Evolutionary conservation across 2,888 invertebrate species (phyloP).

Genomic region (Hyposoter dolosus): DNA sequence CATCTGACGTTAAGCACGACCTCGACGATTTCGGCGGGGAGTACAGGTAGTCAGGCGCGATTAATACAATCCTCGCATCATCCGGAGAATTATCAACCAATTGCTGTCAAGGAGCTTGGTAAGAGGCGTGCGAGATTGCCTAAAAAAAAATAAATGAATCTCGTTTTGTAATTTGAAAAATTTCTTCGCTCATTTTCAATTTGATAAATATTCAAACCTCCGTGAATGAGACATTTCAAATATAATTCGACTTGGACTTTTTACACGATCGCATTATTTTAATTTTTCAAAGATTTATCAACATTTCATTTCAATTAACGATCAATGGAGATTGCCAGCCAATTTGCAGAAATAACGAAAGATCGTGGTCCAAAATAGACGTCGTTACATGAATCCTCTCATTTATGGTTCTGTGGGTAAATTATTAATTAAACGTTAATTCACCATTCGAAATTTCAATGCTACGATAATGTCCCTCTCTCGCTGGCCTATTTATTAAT

Average conservation of each 20-base stretch:
- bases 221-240: neutral
- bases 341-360: neutral
- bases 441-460: slow-evolving; percentile 30
- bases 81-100: slow-evolving; percentile 96
- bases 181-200: neutral
- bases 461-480: slow-evolving; percentile 40
- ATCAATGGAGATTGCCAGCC: too few relatives aligned
- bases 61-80: slow-evolving; percentile 97
- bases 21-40: slow-evolving; percentile 96
- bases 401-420: neutral
- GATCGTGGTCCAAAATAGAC: neutral
- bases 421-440: slow-evolving; percentile 7
- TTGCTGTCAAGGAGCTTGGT: slow-evolving; percentile 95
- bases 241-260: neutral
- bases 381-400: neutral
- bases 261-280: neutral
- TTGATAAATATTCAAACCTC: neutral
- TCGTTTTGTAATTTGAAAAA: slow-evolving; percentile 79
- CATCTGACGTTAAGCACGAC: slow-evolving; percentile 96
- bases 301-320: neutral
- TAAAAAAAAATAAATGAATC: slow-evolving; percentile 68
- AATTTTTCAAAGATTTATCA: neutral
- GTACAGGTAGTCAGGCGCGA: slow-evolving; percentile 96
- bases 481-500: slow-evolving; percentile 45
- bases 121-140: slow-evolving; percentile 85